These are phyloP conservation scores for Candidula unifasciata DNA, from an alignment of 2,888 invertebrate species.

Conservation along the genomic window DNA sequence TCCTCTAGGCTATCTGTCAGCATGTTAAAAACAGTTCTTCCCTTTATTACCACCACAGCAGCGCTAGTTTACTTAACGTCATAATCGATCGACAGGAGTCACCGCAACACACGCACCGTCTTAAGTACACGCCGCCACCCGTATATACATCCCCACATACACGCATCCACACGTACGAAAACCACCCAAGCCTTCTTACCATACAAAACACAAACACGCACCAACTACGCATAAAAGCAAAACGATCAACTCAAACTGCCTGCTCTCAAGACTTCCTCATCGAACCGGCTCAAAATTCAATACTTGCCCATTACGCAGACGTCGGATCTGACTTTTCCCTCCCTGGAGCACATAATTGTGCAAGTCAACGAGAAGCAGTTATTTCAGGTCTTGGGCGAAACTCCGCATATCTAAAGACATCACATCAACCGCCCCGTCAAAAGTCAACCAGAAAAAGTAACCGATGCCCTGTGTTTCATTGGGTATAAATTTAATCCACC, in stretches of 20 bases:
- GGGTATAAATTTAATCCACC: conserved; percentile 1
- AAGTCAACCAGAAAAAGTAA: background rate
- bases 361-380: background rate
- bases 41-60: too few relatives aligned
- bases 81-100: too few relatives aligned
- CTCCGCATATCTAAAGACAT: background rate
- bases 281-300: background rate
- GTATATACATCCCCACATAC: too few relatives aligned
- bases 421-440: background rate
- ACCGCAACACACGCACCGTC: too few relatives aligned
- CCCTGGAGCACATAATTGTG: background rate
- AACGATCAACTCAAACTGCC: background rate
- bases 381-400: background rate
- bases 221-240: too few relatives aligned
- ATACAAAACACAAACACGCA: too few relatives aligned
- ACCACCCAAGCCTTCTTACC: too few relatives aligned
- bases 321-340: background rate
- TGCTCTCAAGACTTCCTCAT: background rate
- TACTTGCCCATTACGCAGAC: background rate
- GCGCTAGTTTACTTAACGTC: too few relatives aligned
- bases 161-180: too few relatives aligned
- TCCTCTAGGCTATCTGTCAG: too few relatives aligned
- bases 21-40: too few relatives aligned
- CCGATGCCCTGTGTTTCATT: background rate
- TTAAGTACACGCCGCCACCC: too few relatives aligned